Evolutionary conservation across 2,797 vertebrate genomes (phyloP).

Genomic region (Microctenopoma steveboyesi): DNA sequence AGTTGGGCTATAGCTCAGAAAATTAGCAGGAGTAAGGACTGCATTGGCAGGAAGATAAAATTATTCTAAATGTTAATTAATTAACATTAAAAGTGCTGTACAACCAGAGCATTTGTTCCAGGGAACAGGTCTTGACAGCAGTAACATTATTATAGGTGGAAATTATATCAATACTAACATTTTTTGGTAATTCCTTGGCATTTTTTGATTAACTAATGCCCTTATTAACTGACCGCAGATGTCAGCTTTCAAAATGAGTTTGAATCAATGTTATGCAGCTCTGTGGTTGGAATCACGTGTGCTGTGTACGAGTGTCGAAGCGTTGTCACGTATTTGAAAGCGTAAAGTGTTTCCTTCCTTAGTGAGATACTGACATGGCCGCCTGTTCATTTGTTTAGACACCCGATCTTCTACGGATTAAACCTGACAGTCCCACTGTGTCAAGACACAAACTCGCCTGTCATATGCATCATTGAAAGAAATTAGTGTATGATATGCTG

Average conservation of each 20-base stretch:
- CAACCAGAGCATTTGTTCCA: not conserved
- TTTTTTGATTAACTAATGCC: slow-evolving; percentile 23
- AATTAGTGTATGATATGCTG: slow-evolving; percentile 57
- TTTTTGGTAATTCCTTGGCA: not conserved
- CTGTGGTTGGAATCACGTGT: not conserved
- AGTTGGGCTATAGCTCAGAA: not conserved
- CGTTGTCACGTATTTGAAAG: slow-evolving; percentile 42
- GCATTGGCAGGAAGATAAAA: not conserved
- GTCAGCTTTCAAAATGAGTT: slow-evolving; percentile 61
- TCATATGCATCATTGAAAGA: slow-evolving; percentile 51
- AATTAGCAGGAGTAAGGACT: not conserved
- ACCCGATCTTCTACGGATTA: slow-evolving; percentile 38
- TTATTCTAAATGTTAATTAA: not conserved
- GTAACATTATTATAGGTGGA: not conserved
- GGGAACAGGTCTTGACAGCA: slow-evolving; percentile 2
- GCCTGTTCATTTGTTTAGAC: slow-evolving; percentile 62
- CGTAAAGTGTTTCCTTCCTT: slow-evolving; percentile 46
- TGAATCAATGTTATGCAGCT: slow-evolving; percentile 41
- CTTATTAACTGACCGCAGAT: slow-evolving; percentile 53
- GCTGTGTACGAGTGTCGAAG: slow-evolving; percentile 9
- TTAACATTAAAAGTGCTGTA: not conserved
- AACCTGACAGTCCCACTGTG: slow-evolving; percentile 19
- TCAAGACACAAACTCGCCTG: slow-evolving; percentile 33
- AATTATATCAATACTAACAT: slow-evolving; percentile 8
- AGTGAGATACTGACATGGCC: slow-evolving; percentile 9